Percentiles rank a stretch among this genome's conserved stretches.
phyloP scores from a whole-genome alignment of 2,888 invertebrate genomes.

The Callyntrura guangdongensis region DNA sequence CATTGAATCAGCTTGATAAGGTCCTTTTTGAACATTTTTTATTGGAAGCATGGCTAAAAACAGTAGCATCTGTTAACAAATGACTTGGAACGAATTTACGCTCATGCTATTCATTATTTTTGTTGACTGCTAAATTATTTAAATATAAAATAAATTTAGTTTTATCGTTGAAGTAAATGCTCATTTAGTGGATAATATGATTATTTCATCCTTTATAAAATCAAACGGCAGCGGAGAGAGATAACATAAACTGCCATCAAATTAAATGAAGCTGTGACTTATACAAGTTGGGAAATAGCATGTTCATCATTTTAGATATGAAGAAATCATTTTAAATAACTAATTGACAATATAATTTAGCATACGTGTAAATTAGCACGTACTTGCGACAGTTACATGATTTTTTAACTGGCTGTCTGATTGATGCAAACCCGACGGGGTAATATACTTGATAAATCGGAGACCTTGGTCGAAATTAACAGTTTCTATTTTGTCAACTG shows the following conservation, averaged over 20 bases:
- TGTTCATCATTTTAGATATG: not conserved
- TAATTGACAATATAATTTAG: not conserved
- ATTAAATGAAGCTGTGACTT: not conserved
- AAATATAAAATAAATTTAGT: constrained; percentile 7
- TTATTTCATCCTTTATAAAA: not conserved
- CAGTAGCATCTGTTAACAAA: constrained; percentile 64
- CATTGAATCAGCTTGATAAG: constrained; percentile 18
- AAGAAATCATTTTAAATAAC: not conserved
- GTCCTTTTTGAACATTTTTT: not conserved
- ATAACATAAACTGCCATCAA: constrained; percentile 18
- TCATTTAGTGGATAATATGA: not conserved
- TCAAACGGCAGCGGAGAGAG: not conserved
- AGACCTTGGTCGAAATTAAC: too few relatives aligned
- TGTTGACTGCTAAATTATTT: not conserved
- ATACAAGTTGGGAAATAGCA: not conserved
- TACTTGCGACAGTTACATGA: not conserved
- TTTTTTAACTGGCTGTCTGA: not conserved
- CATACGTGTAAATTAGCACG: constrained; percentile 28
- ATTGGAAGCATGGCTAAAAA: constrained; percentile 50
- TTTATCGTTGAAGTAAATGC: constrained; percentile 11
- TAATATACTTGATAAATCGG: not conserved
- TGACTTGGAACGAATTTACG: not conserved
- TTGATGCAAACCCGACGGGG: constrained; percentile 6
- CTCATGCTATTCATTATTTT: constrained; percentile 24
- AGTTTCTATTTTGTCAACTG: not conserved